Percentiles rank a stretch among this genome's conserved stretches.
phyloP scores from a whole-genome alignment of 2,888 invertebrate species.

The Platycheirus rosarum region DNA sequence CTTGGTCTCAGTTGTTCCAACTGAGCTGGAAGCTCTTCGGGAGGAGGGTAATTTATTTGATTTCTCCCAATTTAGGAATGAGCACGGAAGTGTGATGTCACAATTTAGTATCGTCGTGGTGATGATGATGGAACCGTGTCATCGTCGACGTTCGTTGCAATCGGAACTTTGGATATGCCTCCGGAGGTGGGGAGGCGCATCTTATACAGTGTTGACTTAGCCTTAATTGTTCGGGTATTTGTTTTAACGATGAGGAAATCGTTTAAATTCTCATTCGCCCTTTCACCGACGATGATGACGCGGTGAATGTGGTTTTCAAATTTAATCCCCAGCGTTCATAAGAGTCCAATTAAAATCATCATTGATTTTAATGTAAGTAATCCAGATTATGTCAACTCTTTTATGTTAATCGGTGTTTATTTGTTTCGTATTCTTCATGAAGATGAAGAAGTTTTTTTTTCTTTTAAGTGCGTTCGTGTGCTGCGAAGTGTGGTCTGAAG shows the following conservation, averaged over 20 bases:
- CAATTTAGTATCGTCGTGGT: slow-evolving; percentile 36
- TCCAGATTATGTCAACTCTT: slow-evolving; percentile 53
- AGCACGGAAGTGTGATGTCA: slow-evolving; percentile 68
- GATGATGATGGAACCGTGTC: not conserved
- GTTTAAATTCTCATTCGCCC: slow-evolving; percentile 42
- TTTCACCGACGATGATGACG: not conserved
- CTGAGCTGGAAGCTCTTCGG: not conserved
- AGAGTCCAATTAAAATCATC: slow-evolving; percentile 55
- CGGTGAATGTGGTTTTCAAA: slow-evolving; percentile 5
- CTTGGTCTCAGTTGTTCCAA: not conserved
- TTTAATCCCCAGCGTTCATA: slow-evolving; percentile 30
- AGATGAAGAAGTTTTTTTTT: not conserved
- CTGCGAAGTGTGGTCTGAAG: slow-evolving; percentile 13
- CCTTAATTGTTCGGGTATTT: slow-evolving; percentile 45
- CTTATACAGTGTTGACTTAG: slow-evolving; percentile 46
- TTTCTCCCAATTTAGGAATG: slow-evolving; percentile 58
- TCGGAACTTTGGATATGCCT: not conserved
- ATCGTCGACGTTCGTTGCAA: not conserved
- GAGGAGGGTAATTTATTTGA: slow-evolving; percentile 32
- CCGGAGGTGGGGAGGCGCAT: slow-evolving; percentile 1
- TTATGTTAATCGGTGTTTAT: slow-evolving; percentile 25
- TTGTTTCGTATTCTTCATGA: slow-evolving; percentile 18
- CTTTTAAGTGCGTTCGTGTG: slow-evolving; percentile 40
- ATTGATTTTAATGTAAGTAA: slow-evolving; percentile 49
- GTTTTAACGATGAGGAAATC: slow-evolving; percentile 60